Evolutionary conservation across 2,888 invertebrate genomes (phyloP), one percentile per base, ranked within the genome.

Genomic region (Noctua janthe): DNA sequence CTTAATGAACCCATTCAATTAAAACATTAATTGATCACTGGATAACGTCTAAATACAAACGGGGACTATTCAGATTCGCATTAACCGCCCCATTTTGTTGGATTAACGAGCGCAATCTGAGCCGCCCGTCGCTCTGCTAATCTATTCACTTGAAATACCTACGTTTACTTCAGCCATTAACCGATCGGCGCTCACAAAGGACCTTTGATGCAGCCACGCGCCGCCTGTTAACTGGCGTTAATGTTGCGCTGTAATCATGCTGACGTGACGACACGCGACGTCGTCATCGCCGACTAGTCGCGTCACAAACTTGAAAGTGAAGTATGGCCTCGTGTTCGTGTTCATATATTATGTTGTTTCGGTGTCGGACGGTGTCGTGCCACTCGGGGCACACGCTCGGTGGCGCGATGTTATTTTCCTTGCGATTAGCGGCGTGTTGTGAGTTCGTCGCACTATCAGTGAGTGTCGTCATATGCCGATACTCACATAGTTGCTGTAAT

Each of bases 91-190:
- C 87, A 76, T 89, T 89, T 78, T 84, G 87, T 85, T 80, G 80
- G 84, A 84, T 83, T 90, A 89, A 90, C 87, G 90, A 89, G 88
- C 84, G 66, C 84, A 86, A 86, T 82, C 86, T 71, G 80, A 71
- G 80, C 76, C 71, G 74, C 17, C 49, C 72, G 78, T 51, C 67
- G 81, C 81, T 81, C 81, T 59, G 82, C 82, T 89, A 90, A 89
- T 89, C 88, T 89, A 88, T 89, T 89, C 87, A 83, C 79, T 87
- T 82, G 77, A 81, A 83, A 84, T 82, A 82, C 81, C 77, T 82
- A 82, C 86, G 84, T 78, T 81, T 77, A 81, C 82, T 87, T 87
- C 80, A 78, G 76, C 80, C 85, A 87, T 89, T 89, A 84, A 78
- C 76, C 77, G 66, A 85, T 39, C 54, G 75, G 71, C 81, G 79